These are phyloP conservation scores for Phortica magna DNA, from an alignment of 2,888 invertebrate genomes.

Conservation along the genomic window DNA sequence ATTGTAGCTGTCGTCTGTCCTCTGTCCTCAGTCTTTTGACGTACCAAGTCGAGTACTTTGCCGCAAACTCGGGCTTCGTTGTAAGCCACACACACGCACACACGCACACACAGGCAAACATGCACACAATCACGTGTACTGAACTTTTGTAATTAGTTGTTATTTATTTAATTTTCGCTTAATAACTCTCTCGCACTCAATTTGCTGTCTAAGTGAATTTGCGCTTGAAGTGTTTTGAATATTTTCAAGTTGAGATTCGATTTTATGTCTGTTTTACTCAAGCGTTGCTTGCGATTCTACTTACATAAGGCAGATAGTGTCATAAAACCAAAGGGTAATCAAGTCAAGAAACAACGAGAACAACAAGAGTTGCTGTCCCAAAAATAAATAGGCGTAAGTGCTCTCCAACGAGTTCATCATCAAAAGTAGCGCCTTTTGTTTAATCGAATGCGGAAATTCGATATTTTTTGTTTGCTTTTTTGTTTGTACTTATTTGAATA, in stretches of 20 bases:
- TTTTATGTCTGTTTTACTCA: slow-evolving; percentile 25
- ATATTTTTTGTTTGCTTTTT: slow-evolving; percentile 5
- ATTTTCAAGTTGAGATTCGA: slow-evolving; percentile 27
- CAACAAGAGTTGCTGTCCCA: slow-evolving; percentile 3
- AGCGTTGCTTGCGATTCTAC: slow-evolving; percentile 42
- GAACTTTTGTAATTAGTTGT: slow-evolving; percentile 59
- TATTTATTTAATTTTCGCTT: slow-evolving; percentile 58
- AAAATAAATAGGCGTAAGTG: not conserved
- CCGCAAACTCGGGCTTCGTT: not conserved
- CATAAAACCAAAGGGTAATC: not conserved
- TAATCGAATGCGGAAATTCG: slow-evolving; percentile 20
- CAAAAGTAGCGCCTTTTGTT: slow-evolving; percentile 7
- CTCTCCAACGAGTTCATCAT: slow-evolving; percentile 4
- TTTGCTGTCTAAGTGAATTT: slow-evolving; percentile 41
- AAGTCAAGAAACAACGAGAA: not conserved
- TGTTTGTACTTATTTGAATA: not conserved
- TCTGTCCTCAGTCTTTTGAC: not conserved
- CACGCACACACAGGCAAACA: not conserved
- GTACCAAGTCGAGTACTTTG: slow-evolving; percentile 1
- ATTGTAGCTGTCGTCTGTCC: slow-evolving; percentile 35
- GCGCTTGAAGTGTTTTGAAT: slow-evolving; percentile 33
- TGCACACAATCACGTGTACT: not conserved
- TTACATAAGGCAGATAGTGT: slow-evolving; percentile 10
- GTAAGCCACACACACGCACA: slow-evolving; percentile 15
- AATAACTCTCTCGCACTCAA: slow-evolving; percentile 41